Conservation (phyloP, 2,797 vertebrate species). For the Aselliscus stoliczkanus region DNA sequence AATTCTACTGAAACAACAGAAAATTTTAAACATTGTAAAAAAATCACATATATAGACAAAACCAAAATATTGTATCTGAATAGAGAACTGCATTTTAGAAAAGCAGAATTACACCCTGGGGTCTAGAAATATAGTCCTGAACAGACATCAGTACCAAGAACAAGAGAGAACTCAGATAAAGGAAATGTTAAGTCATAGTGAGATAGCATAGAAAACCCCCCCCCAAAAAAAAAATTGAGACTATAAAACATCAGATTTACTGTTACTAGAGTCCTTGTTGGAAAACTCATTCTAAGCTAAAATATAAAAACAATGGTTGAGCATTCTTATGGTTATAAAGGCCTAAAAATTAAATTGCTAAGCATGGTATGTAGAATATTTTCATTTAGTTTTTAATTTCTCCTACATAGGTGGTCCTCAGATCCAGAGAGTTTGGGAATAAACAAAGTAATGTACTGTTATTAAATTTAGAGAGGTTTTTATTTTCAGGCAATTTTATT, state of each 20-base stretch:
- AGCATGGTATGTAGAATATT: constrained; percentile 20
- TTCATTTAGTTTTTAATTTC: constrained; percentile 60
- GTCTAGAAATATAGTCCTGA: background rate
- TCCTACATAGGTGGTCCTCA: constrained; percentile 38
- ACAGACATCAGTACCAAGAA: background rate
- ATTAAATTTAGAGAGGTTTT: constrained; percentile 40
- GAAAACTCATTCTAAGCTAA: constrained; percentile 36
- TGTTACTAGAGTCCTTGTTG: constrained; percentile 31
- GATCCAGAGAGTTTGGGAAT: constrained; percentile 39
- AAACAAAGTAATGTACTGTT: constrained; percentile 20
- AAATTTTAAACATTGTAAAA: background rate
- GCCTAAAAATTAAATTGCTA: constrained; percentile 43
- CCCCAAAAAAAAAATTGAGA: constrained; percentile 11
- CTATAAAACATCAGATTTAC: constrained; percentile 32
- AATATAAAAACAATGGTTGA: constrained; percentile 20
- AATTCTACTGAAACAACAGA: background rate
- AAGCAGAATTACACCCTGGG: background rate
- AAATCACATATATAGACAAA: background rate
- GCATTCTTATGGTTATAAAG: constrained; percentile 17
- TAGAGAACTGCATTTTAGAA: constrained; percentile 15
- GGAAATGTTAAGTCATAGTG: background rate
- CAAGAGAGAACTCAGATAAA: constrained; percentile 23
- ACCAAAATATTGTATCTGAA: background rate
- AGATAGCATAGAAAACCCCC: constrained; percentile 7
- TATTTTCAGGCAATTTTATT: constrained; percentile 45